Evolutionary conservation across 2,113 vertebrate genomes (phyloP).

Genomic region (Caranx melampygus): DNA sequence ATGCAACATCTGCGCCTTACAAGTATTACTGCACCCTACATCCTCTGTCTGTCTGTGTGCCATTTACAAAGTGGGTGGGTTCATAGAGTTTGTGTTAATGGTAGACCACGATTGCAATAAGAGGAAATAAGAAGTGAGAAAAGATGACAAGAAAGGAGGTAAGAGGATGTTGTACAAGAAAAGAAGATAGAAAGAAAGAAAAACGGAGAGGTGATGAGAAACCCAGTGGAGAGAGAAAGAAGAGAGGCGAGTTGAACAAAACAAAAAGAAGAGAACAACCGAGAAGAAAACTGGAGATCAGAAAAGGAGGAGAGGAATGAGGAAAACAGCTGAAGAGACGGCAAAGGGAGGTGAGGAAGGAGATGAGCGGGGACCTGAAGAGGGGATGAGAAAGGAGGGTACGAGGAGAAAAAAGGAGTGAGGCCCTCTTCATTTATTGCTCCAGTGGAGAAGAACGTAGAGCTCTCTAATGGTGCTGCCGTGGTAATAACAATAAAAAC

Average conservation of each 20-base stretch:
- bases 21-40: constrained; percentile 92
- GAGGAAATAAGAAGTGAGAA: constrained; percentile 16
- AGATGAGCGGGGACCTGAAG: constrained; percentile 53
- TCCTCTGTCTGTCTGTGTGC: constrained; percentile 54
- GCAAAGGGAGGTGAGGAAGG: constrained; percentile 45
- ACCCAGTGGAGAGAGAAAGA: background rate
- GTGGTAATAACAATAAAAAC: constrained; percentile 96
- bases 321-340: constrained; percentile 11
- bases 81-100: constrained; percentile 34
- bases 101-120: background rate
- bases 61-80: constrained; percentile 39
- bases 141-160: constrained; percentile 1
- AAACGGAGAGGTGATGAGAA: background rate
- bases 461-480: constrained; percentile 97
- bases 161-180: background rate
- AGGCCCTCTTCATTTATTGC: constrained; percentile 99
- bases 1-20: constrained; percentile 98
- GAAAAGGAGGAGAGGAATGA: constrained; percentile 8
- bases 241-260: background rate
- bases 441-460: constrained; percentile 99
- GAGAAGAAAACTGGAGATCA: background rate
- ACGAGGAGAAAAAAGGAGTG: constrained; percentile 78
- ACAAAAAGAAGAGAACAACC: background rate
- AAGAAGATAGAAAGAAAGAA: background rate
- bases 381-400: constrained; percentile 67